Conservation (phyloP, 2,113 vertebrate genomes). For the Martes martes region DNA sequence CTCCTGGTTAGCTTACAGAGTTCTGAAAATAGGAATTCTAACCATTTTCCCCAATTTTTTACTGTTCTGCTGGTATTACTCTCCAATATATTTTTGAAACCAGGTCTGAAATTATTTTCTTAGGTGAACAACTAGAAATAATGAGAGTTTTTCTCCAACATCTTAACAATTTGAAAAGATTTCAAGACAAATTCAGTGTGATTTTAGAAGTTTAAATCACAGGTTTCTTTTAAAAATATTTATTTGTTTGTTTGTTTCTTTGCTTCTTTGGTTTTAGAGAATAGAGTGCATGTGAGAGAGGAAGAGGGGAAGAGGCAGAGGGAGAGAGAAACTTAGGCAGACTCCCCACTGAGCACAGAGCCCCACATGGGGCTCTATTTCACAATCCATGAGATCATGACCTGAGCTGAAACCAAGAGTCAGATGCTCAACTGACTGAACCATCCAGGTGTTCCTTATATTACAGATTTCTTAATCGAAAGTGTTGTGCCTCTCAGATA, state of each 20-base stretch:
- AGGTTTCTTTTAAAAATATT: background rate
- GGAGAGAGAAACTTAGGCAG: background rate
- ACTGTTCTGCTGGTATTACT: background rate
- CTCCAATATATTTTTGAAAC: background rate
- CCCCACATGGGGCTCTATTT: background rate
- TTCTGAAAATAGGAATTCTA: background rate
- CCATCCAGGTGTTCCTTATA: background rate
- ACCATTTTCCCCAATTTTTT: background rate
- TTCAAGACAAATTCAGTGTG: background rate
- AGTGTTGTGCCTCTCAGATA: background rate
- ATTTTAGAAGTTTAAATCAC: background rate
- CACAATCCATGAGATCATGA: background rate
- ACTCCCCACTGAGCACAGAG: background rate
- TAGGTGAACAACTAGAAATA: background rate
- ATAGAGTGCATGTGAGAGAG: background rate
- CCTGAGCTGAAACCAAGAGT: background rate
- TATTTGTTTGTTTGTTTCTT: background rate
- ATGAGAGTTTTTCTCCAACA: background rate
- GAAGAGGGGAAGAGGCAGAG: background rate
- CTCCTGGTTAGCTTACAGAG: background rate
- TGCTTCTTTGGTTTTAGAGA: background rate
- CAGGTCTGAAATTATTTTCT: background rate
- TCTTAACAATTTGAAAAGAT: background rate
- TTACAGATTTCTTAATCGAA: background rate
- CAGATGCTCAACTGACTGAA: background rate